Evolutionary conservation across 2,797 vertebrate genomes (phyloP), one percentile per base, ranked within the genome.

Genomic region (Heterohyrax brucei): DNA sequence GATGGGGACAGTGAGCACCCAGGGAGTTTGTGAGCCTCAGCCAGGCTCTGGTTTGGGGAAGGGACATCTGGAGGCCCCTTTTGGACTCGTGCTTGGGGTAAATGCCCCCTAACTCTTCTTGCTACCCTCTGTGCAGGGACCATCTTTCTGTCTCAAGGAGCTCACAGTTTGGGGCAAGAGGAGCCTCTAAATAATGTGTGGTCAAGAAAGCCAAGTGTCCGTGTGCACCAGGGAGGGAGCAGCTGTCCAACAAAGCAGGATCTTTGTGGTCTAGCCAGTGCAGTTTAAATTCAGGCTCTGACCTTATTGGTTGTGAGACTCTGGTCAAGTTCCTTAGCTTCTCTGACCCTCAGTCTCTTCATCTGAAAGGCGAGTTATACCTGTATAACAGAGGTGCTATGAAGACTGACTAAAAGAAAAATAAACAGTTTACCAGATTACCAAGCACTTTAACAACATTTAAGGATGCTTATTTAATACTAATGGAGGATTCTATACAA

Each of bases 321-420:
- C 10, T 26, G 14, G 70, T 90, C 82, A 89, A 77, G 75, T 85
- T 14, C 21, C 48, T 90, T 8, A 61, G 61, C 48, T 21, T 94
- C 78, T 89, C 73, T 84, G 84, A 84, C 3, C 22, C 30, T 26
- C 66, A 18, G 66, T 72, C 59, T 76, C 82, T 24, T 79, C 84
- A 72, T 50, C 62, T 78, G 46, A 16, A 77, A 88, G 62, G 33
- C 46, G 30, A 48, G 46, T 76, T 53, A 53, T 2, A 66, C 21
- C 46, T 66, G 7, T 0, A 19, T 21, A 3, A 80, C 39, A 76
- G 26, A 33, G n/a, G 9, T 77, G 72, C 30, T 56, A 6, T 3
- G 76, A 92, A 82, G 90, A 70, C 5, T 28, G 16, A 89, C 70
- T 64, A 44, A 50, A 96, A 76, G 46, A 9, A 70, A 66, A 87